phyloP scores from a whole-genome alignment of 2,113 vertebrate species.

The Dicerorhinus sumatrensis region DNA sequence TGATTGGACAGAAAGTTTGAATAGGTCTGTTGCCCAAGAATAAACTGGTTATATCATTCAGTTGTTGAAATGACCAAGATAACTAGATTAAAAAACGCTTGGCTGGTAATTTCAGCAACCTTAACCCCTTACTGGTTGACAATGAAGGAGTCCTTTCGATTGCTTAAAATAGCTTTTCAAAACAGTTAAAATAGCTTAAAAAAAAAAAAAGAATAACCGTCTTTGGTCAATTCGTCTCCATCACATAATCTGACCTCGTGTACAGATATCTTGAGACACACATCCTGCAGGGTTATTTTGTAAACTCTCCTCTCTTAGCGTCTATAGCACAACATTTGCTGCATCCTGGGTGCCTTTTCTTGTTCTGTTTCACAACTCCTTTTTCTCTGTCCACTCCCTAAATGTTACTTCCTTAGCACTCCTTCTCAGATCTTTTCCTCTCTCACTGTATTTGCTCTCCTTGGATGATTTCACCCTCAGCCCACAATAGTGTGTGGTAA shows the following conservation, averaged over 20 bases:
- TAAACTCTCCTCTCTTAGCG: not conserved
- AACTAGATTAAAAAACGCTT: not conserved
- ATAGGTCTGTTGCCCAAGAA: not conserved
- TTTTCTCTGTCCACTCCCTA: not conserved
- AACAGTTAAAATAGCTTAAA: not conserved
- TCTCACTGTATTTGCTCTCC: not conserved
- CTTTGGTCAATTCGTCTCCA: not conserved
- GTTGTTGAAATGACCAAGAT: constrained; percentile 29
- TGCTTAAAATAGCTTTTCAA: not conserved
- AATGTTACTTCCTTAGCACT: not conserved
- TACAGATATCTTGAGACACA: not conserved
- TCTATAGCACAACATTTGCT: not conserved
- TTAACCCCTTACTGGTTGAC: not conserved
- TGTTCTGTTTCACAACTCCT: not conserved
- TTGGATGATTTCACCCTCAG: not conserved
- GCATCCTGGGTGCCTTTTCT: not conserved
- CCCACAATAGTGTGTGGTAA: not conserved
- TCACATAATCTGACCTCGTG: not conserved
- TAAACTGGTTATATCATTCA: not conserved
- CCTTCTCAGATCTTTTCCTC: not conserved
- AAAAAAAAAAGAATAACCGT: not conserved
- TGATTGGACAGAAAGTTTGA: not conserved
- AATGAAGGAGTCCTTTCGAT: not conserved
- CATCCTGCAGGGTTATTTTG: not conserved
- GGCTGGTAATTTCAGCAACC: not conserved